phyloP scores from a whole-genome alignment of 2,888 invertebrate species.

The Julus scandinavius region DNA sequence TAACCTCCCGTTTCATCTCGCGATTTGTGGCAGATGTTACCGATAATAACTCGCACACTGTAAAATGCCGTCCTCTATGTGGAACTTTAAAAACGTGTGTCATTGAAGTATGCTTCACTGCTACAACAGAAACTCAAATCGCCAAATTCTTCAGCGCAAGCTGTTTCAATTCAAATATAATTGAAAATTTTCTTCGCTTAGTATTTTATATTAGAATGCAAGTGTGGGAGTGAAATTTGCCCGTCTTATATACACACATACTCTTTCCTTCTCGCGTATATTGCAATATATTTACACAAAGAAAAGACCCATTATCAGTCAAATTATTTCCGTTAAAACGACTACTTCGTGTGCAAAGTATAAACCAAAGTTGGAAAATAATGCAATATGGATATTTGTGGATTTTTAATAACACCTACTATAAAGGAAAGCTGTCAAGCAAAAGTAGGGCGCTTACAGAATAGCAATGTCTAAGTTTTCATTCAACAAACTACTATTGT shows the following conservation, averaged over 20 bases:
- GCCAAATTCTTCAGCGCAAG: conserved; percentile 4
- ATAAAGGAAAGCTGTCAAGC: too few relatives aligned
- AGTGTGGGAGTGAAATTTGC: neutral
- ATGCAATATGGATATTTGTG: neutral
- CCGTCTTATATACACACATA: neutral
- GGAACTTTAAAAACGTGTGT: neutral
- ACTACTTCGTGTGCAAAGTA: neutral
- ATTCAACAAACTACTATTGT: too few relatives aligned
- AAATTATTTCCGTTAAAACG: neutral
- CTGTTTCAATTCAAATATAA: conserved; percentile 23
- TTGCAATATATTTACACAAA: neutral
- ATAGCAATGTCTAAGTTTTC: too few relatives aligned
- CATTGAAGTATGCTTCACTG: neutral
- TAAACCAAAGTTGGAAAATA: neutral
- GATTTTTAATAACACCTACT: too few relatives aligned
- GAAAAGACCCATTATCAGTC: neutral
- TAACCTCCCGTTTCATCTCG: conserved; percentile 19
- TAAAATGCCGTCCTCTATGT: neutral
- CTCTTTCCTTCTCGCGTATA: neutral
- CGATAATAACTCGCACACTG: conserved; percentile 21
- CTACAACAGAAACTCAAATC: neutral
- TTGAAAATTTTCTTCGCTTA: conserved; percentile 8
- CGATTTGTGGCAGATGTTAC: conserved; percentile 25
- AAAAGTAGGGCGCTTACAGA: too few relatives aligned
- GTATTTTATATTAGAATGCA: conserved; percentile 25